Conservation (phyloP, 2,113 vertebrate species). For the Calonectris borealis region DNA sequence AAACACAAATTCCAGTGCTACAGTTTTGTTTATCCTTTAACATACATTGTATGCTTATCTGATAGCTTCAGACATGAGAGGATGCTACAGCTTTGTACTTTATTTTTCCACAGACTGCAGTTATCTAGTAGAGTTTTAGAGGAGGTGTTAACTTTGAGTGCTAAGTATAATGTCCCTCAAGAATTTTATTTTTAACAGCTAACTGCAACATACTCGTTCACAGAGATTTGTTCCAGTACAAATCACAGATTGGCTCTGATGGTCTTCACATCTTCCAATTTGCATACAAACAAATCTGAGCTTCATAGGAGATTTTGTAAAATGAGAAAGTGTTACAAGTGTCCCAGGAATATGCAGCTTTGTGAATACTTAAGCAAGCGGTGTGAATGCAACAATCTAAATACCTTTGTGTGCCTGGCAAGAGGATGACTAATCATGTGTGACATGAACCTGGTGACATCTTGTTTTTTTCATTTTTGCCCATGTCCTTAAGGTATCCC, state of each 20-base stretch:
- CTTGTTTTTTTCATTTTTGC: neutral
- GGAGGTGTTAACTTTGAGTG: neutral
- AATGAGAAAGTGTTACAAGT: neutral
- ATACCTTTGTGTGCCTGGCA: neutral
- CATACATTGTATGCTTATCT: neutral
- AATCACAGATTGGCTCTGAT: neutral
- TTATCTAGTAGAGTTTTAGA: neutral
- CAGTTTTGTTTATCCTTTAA: neutral
- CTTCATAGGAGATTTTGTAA: neutral
- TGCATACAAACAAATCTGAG: neutral
- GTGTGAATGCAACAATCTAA: neutral
- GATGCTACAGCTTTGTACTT: neutral
- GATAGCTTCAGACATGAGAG: conserved; percentile 7
- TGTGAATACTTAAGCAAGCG: neutral
- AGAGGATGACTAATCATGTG: neutral
- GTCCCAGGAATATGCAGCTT: neutral
- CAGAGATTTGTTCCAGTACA: neutral
- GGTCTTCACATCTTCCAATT: neutral
- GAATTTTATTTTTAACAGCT: neutral
- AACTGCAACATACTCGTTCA: neutral
- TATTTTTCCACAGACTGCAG: neutral
- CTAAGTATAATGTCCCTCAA: neutral
- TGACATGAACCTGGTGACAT: neutral
- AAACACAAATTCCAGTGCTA: neutral
- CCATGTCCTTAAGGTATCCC: neutral